Evolutionary conservation across 2,113 vertebrate species (phyloP).

Genomic region (Rissa tridactyla): DNA sequence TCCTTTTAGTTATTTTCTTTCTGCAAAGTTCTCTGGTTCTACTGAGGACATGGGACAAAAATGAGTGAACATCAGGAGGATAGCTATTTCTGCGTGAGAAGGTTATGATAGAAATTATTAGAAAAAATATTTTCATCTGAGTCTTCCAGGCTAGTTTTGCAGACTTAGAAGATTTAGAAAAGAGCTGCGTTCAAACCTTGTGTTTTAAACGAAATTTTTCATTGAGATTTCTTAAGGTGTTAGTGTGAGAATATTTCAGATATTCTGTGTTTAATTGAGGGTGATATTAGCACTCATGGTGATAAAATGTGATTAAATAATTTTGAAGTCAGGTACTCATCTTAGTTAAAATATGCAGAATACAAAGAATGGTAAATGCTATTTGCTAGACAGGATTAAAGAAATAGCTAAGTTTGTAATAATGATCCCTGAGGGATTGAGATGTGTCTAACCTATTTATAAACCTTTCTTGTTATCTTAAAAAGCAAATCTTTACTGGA

Average conservation of each 20-base stretch:
- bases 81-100: neutral
- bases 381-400: neutral
- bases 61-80: neutral
- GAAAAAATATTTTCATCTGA: neutral
- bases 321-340: neutral
- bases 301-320: neutral
- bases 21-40: neutral
- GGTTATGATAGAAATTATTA: neutral
- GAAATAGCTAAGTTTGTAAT: neutral
- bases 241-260: neutral
- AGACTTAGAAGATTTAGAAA: neutral
- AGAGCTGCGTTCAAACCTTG: neutral
- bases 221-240: neutral
- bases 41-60: neutral
- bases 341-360: neutral
- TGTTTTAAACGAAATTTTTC: neutral
- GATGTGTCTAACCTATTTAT: neutral
- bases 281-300: neutral
- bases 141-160: neutral
- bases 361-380: neutral
- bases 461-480: neutral
- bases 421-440: neutral
- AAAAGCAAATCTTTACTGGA: constrained; percentile 1
- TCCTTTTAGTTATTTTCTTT: neutral
- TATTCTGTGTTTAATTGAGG: neutral